phyloP scores from a whole-genome alignment of 2,888 invertebrate genomes.

The Rhagonycha lutea region DNA sequence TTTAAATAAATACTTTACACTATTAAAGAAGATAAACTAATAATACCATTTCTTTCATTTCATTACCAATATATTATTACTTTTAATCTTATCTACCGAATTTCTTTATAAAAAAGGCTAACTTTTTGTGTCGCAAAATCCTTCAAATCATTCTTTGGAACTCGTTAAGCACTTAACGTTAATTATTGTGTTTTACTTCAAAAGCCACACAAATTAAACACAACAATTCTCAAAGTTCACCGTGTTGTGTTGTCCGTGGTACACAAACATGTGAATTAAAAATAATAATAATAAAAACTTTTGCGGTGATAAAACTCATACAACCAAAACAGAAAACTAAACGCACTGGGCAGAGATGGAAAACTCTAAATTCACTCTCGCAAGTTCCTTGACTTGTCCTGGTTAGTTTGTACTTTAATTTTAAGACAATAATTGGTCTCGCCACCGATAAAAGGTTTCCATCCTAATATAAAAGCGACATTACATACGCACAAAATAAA shows the following conservation, averaged over 20 bases:
- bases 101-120: not conserved
- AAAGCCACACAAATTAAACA: not conserved
- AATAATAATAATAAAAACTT: not conserved
- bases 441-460: not conserved
- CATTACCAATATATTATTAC: not conserved
- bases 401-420: not conserved
- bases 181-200: slow-evolving; percentile 1
- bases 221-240: not conserved
- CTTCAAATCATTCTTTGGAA: not conserved
- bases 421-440: not conserved
- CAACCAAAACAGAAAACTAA: not conserved
- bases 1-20: slow-evolving; percentile 28
- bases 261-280: not conserved
- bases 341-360: not conserved
- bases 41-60: slow-evolving; percentile 10
- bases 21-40: slow-evolving; percentile 17
- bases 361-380: not conserved
- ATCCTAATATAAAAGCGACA: not conserved
- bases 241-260: not conserved
- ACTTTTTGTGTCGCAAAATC: not conserved
- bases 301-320: not conserved
- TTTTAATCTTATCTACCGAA: not conserved
- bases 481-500: slow-evolving; percentile 17
- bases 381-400: not conserved
- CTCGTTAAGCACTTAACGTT: slow-evolving; percentile 2